Conservation (phyloP, 1,140 invertebrate species). For the Neoseiulus cucumeris region DNA sequence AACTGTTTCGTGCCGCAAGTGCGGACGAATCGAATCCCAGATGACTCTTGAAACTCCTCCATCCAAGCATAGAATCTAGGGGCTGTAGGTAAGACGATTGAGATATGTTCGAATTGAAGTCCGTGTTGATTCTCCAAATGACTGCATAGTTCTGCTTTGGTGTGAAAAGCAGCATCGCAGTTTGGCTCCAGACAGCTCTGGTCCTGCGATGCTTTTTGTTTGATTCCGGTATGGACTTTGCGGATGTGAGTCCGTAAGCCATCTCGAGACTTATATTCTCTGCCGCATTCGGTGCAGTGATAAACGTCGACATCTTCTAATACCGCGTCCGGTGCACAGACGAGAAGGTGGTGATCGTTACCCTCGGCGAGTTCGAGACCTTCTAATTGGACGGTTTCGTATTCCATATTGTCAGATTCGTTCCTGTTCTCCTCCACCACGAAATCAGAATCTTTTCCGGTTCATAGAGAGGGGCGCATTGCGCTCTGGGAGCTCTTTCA, state of each 20-base stretch:
- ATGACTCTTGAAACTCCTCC: constrained; percentile 5
- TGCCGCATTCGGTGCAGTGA: not conserved
- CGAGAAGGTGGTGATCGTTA: not conserved
- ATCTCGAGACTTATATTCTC: not conserved
- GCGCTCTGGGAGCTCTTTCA: no score
- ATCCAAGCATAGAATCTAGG: constrained; percentile 8
- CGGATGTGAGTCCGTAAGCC: not conserved
- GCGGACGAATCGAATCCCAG: not conserved
- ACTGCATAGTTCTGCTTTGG: not conserved
- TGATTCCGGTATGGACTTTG: not conserved
- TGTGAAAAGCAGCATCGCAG: not conserved
- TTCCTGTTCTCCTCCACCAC: not conserved
- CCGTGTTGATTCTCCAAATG: not conserved
- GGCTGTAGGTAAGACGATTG: not conserved
- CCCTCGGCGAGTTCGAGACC: not conserved
- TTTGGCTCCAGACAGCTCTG: not conserved
- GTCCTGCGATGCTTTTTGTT: not conserved
- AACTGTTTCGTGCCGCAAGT: not conserved
- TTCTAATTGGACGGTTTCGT: not conserved
- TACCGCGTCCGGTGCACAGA: not conserved
- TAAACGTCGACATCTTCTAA: not conserved
- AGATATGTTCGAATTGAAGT: not conserved
- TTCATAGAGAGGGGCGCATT: no score
- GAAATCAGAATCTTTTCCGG: no score
- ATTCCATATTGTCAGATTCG: not conserved